Conservation (phyloP, 2,888 invertebrate genomes). For the Lysandra bellargus region DNA sequence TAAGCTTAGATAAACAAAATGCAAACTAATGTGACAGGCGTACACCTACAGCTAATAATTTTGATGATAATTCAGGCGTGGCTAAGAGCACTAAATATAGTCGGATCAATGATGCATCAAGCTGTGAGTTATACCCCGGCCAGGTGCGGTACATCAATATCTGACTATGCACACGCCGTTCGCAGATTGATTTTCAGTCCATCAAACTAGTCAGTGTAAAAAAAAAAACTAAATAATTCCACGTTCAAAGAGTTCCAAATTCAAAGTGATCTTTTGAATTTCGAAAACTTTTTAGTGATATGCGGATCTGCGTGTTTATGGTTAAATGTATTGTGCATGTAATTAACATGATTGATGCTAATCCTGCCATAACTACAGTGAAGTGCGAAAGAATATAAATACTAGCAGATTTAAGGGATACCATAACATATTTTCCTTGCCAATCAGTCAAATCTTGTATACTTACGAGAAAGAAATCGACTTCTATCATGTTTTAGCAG, state of each 20-base stretch:
- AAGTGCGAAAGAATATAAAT: too few relatives aligned
- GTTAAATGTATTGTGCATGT: background rate
- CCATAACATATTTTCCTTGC: too few relatives aligned
- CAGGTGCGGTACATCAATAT: conserved; percentile 35
- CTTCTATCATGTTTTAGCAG: background rate
- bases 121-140: conserved; percentile 35
- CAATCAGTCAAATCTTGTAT: too few relatives aligned
- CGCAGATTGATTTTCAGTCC: background rate
- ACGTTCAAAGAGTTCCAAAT: background rate
- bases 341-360: too few relatives aligned
- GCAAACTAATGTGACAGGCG: conserved; percentile 7
- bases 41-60: conserved; percentile 25
- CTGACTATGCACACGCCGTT: conserved; percentile 14
- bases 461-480: too few relatives aligned
- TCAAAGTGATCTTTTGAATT: too few relatives aligned
- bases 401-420: too few relatives aligned
- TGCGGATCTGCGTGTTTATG: too few relatives aligned
- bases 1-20: conserved; percentile 15
- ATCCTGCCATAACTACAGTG: too few relatives aligned
- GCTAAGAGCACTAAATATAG: conserved; percentile 48
- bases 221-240: background rate
- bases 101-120: conserved; percentile 60
- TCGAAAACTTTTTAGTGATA: too few relatives aligned
- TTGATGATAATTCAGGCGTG: conserved; percentile 32
- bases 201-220: background rate